Conservation (phyloP, 2,888 invertebrate genomes). For the Eupithecia subumbrata region DNA sequence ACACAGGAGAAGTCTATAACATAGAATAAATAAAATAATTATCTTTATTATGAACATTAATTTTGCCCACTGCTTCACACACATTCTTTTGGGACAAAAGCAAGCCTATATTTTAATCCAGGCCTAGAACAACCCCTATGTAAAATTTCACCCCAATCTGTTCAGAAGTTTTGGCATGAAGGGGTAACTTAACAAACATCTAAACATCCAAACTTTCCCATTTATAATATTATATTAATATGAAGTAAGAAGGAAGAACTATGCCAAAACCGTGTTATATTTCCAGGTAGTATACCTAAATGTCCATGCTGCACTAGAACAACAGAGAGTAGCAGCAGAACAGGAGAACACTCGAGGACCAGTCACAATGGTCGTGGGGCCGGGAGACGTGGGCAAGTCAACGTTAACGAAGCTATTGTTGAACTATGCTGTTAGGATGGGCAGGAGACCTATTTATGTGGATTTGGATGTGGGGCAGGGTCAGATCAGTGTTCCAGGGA, state of each 20-base stretch:
- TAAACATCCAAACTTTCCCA: too few species aligned
- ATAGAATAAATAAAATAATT: too few species aligned
- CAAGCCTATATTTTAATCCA: too few species aligned
- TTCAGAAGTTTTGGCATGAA: too few species aligned
- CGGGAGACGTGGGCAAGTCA: constrained; percentile 98
- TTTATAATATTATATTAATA: too few species aligned
- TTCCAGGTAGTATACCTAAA: constrained; percentile 93
- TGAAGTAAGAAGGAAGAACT: not conserved
- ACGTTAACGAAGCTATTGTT: constrained; percentile 94
- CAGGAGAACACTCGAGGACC: constrained; percentile 90
- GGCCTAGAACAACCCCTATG: too few species aligned
- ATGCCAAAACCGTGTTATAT: constrained; percentile 13
- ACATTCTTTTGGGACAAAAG: too few species aligned
- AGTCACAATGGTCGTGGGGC: constrained; percentile 95
- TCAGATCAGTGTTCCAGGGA: constrained; percentile 95
- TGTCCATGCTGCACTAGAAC: constrained; percentile 97
- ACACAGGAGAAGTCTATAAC: too few species aligned
- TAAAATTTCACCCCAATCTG: too few species aligned
- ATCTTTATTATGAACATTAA: too few species aligned
- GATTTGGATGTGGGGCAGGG: constrained; percentile 99
- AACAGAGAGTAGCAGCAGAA: constrained; percentile 92
- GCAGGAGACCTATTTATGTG: constrained; percentile 94
- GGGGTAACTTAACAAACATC: too few species aligned
- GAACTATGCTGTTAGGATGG: constrained; percentile 97
- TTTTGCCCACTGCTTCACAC: too few species aligned